phyloP scores from a whole-genome alignment of 2,888 invertebrate genomes.

The Meiosimyza decipiens region DNA sequence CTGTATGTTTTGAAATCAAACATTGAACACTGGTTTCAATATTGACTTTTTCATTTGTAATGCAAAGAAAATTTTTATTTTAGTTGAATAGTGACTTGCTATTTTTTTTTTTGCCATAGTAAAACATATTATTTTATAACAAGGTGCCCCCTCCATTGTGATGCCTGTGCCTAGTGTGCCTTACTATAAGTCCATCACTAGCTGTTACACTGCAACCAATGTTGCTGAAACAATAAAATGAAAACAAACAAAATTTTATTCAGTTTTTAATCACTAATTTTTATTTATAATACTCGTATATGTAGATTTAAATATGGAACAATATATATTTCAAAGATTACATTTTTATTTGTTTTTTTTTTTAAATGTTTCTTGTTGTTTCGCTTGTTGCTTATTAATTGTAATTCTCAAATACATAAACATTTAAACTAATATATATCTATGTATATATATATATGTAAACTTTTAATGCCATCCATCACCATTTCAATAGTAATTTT shows the following conservation, averaged over 20 bases:
- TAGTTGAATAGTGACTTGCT: too few relatives aligned
- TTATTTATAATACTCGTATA: constrained; percentile 31
- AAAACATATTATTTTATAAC: too few relatives aligned
- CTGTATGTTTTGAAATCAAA: too few relatives aligned
- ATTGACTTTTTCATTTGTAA: too few relatives aligned
- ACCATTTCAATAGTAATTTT: not conserved
- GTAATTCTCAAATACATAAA: constrained; percentile 49
- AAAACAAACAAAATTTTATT: not conserved
- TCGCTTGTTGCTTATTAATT: constrained; percentile 19
- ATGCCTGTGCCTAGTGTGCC: too few relatives aligned
- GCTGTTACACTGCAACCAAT: too few relatives aligned
- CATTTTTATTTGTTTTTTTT: constrained; percentile 34
- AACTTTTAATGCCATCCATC: constrained; percentile 25
- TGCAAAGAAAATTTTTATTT: too few relatives aligned
- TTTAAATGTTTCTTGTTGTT: constrained; percentile 14
- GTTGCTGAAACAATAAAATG: not conserved
- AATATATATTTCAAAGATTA: constrained; percentile 46
- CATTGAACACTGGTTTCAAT: too few relatives aligned
- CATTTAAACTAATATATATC: constrained; percentile 54
- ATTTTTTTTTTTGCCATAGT: too few relatives aligned
- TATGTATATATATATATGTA: constrained; percentile 27
- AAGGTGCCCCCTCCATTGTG: too few relatives aligned
- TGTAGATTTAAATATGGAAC: constrained; percentile 43
- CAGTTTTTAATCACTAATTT: constrained; percentile 19
- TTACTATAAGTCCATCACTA: too few relatives aligned